phyloP scores from a whole-genome alignment of 1,140 invertebrate genomes.

The Dendroctonus valens region DNA sequence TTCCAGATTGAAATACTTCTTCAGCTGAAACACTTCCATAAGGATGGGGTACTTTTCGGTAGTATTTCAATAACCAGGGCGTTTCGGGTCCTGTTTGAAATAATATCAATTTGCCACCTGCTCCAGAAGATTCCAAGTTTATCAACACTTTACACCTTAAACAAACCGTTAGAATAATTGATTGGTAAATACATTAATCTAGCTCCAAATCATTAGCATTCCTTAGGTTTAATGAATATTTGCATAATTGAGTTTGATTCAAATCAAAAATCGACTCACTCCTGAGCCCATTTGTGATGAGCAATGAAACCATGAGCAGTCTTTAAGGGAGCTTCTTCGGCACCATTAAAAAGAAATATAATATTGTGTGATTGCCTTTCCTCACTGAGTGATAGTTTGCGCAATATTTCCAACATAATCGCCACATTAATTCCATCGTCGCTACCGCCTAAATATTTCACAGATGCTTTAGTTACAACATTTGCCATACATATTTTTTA shows the following conservation, averaged over 20 bases:
- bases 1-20: conserved; percentile 72
- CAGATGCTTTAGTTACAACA: no score
- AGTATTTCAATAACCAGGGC: conserved; percentile 63
- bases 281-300: conserved; percentile 57
- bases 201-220: no score
- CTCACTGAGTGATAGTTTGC: conserved; percentile 58
- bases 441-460: conserved; percentile 58
- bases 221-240: no score
- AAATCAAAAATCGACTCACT: conserved; percentile 11
- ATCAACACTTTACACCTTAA: conserved; percentile 61
- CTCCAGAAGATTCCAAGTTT: conserved; percentile 76
- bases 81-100: conserved; percentile 70
- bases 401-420: conserved; percentile 70
- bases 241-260: no score
- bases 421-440: conserved; percentile 77
- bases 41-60: conserved; percentile 59
- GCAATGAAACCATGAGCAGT: conserved; percentile 78
- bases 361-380: conserved; percentile 58
- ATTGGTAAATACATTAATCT: no score
- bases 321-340: conserved; percentile 70
- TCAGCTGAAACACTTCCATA: conserved; percentile 67
- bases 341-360: conserved; percentile 80
- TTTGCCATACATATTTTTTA: no score
- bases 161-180: not conserved
- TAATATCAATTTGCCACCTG: conserved; percentile 71